Percentiles rank a stretch among this genome's conserved stretches.
These are phyloP conservation scores for Luperina nickerlii DNA, from an alignment of 2,888 invertebrate species.

Conservation along the genomic window DNA sequence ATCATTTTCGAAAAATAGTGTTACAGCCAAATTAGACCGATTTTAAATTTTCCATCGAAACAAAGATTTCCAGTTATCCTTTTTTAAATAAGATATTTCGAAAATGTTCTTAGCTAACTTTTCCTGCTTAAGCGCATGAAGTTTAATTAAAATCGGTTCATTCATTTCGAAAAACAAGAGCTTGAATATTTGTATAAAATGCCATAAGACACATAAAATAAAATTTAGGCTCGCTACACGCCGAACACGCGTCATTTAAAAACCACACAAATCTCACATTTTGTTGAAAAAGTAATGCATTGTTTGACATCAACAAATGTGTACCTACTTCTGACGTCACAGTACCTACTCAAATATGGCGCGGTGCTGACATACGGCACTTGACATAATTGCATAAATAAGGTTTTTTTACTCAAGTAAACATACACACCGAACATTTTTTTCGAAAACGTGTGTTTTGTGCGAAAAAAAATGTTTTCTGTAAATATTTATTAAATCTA, in stretches of 20 bases:
- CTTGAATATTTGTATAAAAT: too few relatives aligned
- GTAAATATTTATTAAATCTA: conserved; percentile 36
- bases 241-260: conserved; percentile 13
- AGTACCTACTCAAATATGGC: conserved; percentile 41
- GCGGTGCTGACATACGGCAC: conserved; percentile 25
- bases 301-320: conserved; percentile 49
- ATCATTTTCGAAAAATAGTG: too few relatives aligned
- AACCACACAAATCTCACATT: conserved; percentile 13
- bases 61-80: too few relatives aligned
- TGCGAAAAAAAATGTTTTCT: conserved; percentile 18
- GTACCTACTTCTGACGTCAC: conserved; percentile 34
- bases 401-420: conserved; percentile 24
- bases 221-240: background rate
- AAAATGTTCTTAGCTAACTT: too few relatives aligned
- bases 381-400: conserved; percentile 36
- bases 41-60: too few relatives aligned
- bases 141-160: too few relatives aligned
- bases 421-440: background rate
- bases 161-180: too few relatives aligned
- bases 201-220: background rate
- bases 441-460: background rate
- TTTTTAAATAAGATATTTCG: too few relatives aligned
- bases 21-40: too few relatives aligned
- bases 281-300: conserved; percentile 43
- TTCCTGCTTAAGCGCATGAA: too few relatives aligned